Evolutionary conservation across 1,140 invertebrate genomes (phyloP), one percentile per base, ranked within the genome.

Genomic region (Leguminivora glycinivorella): DNA sequence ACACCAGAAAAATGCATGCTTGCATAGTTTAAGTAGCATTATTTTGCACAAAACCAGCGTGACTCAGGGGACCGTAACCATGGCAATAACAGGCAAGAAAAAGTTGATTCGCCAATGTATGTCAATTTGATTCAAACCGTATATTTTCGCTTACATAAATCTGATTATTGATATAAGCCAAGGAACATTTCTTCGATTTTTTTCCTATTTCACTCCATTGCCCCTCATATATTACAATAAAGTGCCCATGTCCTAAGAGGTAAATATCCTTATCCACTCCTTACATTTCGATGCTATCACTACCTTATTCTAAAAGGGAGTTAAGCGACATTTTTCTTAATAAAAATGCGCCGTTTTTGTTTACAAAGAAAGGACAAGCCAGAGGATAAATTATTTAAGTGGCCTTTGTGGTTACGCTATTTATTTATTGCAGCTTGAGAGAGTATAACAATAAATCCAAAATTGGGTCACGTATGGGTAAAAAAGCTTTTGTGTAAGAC

Each of bases 401-500:
- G 58, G 58, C 26, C 58, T 29, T 34, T 63, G 58, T 34, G 58
- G 58, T 17, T 63, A 29, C 58, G 58, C 31, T 63, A 63, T 63
- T 63, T 63, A 63, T 63, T 63, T 63, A 63, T 63, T 63, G 58
- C 31, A 17, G 26, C 29, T 63, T 63, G 34, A 29, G 25, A 29
- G 26, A 22, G 58, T n/a, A 63, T 63, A 17, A 63, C 58, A 63
- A 63, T 63, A 63, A 63, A 63, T 63, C 29, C 58, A 63, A 63
- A 63, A 63, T 63, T 63, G 58, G 29, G 58, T 63, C 58, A 29
- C n/a, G 17, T 60, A 26, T 43, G 40, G 19, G 47, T 19, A 52
- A 22, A 10, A 22, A 22, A 22, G 19, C 47, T 52, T 22, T 52
- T 22, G 9, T 52, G 19, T 47, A 5, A 47, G 43, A 47, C 43